Evolutionary conservation across 2,888 invertebrate species (phyloP), one percentile per base, ranked within the genome.

Genomic region (Lobophora halterata): DNA sequence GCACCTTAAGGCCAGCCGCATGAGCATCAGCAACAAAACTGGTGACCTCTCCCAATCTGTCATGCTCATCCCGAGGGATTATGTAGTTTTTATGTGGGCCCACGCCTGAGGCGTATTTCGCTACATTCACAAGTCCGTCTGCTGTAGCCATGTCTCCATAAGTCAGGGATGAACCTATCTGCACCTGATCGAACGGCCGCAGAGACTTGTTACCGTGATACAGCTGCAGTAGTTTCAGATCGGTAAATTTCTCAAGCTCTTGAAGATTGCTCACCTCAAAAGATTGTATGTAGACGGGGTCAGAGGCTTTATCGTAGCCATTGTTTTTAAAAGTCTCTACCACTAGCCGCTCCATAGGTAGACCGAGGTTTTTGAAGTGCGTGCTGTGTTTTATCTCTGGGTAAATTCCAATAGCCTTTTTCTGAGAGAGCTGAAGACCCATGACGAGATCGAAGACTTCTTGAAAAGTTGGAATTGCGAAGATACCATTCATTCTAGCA

Each of bases 351-450:
- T 85, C 82, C 71, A 85, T 71, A 0, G 79, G 62, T 17, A 83
- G 52, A 5, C 73, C 72, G 5, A 79, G 41, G 1, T 42, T 49
- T 37, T 67, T 60, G 31, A 83, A 86, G 46, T 85, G 71, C 0
- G 69, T 68, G 21, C 74, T 69, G 41, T 79, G 76, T 44, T 86
- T 86, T 3, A 83, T 69, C 67, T 86, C 85, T 1, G 83, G 83
- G 42, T 81, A 82, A 31, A 86, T 67, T 1, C 85, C 85, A n/a
- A 86, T 80, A 5, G 57, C 52, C 26, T 78, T 69, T 24, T 61
- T 65, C 54, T 76, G 71, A 52, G 78, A 81, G 0, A 56, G 40
- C 58, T 85, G 61, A 46, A 85, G 51, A 27, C 72, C 58, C 55
- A 79, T 79, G 0, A 71, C 79, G 19, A 83, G 51, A 44, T 82